Base-by-base conservation (phyloP, 2,888 invertebrate genomes). In the Callimorpha dominula region DNA sequence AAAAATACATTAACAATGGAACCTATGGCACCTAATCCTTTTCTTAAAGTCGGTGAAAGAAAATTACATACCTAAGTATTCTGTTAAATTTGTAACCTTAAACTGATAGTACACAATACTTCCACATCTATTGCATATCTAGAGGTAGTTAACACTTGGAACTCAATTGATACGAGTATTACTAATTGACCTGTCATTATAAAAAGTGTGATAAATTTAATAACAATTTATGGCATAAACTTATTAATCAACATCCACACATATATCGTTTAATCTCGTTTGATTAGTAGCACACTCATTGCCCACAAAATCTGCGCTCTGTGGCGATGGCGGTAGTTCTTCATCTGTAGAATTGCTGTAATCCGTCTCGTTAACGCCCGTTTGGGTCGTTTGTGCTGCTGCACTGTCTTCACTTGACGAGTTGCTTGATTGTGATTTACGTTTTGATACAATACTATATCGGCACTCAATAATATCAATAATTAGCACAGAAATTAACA, bases 201-300 rank as follows among this genome's bases (percentile, higher is more conserved):
- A 31, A 31, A 31, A 31, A 31, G 31, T 1, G 31, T 31, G 31
- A 31, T 7, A 15, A 15, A n/a, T n/a, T n/a, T 54, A 57, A 57
- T 20, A n/a, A 4, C 4, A 49, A 46, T 31, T 65, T 31, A 14
- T 20, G 49, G 3, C 4, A 31, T 31, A 31, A 42, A 43, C 2
- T 60, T 49, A 43, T 20, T 68, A 68, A 68, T 68, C 68, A 31
- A 68, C 12, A 60, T 68, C 68, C 31, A 68, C 17, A 49, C 68
- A 68, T 11, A 6, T 17, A 17, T 60, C 43, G 17, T 49, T 40
- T 9, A 49, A 11, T 68, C 31, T 68, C 15, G 15, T 60, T 17
- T 11, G 9, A 15, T 49, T 49, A 14, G 11, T 60, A 49, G 46
- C 17, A 17, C 68, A 68, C 9, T 49, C 68, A 46, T 60, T 31